A percentile compares a stretch with the other conserved stretches of the same genome.
phyloP scores from a whole-genome alignment of 2,113 vertebrate genomes.

The Peromyscus polionotus region DNA sequence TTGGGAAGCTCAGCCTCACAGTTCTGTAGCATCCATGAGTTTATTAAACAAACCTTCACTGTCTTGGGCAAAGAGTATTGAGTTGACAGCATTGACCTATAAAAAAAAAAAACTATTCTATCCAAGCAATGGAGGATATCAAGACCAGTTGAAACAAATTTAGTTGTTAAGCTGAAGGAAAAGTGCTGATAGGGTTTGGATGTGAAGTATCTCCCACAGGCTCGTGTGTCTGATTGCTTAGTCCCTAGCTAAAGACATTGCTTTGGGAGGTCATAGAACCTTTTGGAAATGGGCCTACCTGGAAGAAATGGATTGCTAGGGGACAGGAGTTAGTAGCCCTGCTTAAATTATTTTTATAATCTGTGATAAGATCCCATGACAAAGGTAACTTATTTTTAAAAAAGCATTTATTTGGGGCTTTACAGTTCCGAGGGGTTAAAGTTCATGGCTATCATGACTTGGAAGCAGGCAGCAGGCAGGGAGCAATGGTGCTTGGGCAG shows the following conservation, averaged over 20 bases:
- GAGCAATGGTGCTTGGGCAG: not conserved
- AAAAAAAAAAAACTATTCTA: not conserved
- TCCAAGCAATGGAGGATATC: not conserved
- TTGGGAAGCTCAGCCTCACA: not conserved
- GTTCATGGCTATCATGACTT: not conserved
- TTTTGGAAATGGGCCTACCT: not conserved
- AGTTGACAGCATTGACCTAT: not conserved
- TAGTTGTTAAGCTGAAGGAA: not conserved
- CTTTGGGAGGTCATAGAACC: not conserved
- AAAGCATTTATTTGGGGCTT: not conserved
- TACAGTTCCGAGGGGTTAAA: not conserved
- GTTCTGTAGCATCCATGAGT: not conserved
- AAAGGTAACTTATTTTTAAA: not conserved
- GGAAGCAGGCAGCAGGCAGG: not conserved
- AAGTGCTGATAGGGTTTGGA: not conserved
- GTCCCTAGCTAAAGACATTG: not conserved
- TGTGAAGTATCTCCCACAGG: not conserved
- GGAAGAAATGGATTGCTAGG: not conserved
- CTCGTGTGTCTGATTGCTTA: not conserved
- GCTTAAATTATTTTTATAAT: not conserved
- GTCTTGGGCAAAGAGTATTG: constrained; percentile 4
- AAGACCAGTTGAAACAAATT: constrained; percentile 36
- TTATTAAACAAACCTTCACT: constrained; percentile 33
- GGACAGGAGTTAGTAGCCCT: not conserved
- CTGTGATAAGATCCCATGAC: not conserved